Percentiles rank a stretch among this genome's conserved stretches.
Evolutionary conservation across 2,113 vertebrate genomes (phyloP).

Genomic region (Turnix velox): DNA sequence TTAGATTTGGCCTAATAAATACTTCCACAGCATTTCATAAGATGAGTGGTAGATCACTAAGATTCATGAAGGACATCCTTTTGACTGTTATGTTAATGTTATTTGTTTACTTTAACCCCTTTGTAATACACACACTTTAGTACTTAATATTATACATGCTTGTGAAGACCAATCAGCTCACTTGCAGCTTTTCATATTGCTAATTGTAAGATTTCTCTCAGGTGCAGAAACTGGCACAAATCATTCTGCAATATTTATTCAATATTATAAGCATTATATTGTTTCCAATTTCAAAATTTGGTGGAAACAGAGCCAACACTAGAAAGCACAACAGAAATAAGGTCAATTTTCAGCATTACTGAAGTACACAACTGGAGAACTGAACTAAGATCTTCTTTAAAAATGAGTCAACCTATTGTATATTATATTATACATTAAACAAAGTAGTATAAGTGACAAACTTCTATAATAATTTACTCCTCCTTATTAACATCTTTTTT

Average conservation of each 20-base stretch:
- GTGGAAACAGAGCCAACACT: background rate
- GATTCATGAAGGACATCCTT: background rate
- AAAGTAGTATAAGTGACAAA: background rate
- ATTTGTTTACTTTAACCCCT: background rate
- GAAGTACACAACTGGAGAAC: rapidly evolving
- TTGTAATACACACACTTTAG: background rate
- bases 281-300: background rate
- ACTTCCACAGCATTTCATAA: background rate
- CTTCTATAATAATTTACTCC: background rate
- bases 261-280: background rate
- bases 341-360: background rate
- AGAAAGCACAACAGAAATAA: rapidly evolving
- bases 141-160: background rate
- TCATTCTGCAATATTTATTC: too few species aligned
- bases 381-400: background rate
- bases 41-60: background rate
- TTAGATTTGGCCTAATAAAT: background rate
- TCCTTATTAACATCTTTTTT: background rate
- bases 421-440: rapidly evolving
- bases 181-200: rapidly evolving
- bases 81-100: rapidly evolving
- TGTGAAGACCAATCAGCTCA: background rate
- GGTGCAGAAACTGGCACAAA: too few species aligned
- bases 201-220: background rate
- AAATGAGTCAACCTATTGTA: rapidly evolving